These are phyloP conservation scores for Archips crataeganus DNA, from an alignment of 2,888 invertebrate genomes.

Conservation along the genomic window DNA sequence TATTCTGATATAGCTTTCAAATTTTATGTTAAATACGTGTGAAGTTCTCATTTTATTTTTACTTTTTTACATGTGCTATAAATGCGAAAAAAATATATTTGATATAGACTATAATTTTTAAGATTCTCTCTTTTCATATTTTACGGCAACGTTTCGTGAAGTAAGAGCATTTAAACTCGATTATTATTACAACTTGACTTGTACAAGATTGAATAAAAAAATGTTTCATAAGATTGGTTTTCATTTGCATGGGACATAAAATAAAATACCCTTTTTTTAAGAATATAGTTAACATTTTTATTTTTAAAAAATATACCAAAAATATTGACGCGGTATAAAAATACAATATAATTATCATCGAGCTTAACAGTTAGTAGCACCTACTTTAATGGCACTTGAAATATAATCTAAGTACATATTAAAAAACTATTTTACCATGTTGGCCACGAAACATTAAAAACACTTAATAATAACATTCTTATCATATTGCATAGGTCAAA, in stretches of 20 bases:
- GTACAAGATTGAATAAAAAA: slow-evolving; percentile 7
- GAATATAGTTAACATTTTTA: not conserved
- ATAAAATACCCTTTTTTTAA: not conserved
- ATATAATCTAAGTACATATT: not conserved
- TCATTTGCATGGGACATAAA: not conserved
- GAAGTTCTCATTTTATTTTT: slow-evolving; percentile 3
- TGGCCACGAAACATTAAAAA: no score
- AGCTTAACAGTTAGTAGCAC: not conserved
- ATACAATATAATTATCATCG: not conserved
- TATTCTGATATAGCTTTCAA: not conserved
- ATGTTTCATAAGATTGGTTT: not conserved
- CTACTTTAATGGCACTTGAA: not conserved
- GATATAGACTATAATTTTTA: not conserved
- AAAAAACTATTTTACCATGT: no score
- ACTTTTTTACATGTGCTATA: not conserved
- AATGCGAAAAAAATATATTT: not conserved
- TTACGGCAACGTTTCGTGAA: not conserved
- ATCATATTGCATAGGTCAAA: no score
- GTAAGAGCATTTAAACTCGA: not conserved
- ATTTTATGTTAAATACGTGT: not conserved
- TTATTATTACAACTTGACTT: not conserved
- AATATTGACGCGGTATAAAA: not conserved
- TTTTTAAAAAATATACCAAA: not conserved
- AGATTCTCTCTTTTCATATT: not conserved
- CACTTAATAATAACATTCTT: no score